Base-by-base conservation (phyloP, 2,888 invertebrate genomes). In the Leucophora obtusa region DNA sequence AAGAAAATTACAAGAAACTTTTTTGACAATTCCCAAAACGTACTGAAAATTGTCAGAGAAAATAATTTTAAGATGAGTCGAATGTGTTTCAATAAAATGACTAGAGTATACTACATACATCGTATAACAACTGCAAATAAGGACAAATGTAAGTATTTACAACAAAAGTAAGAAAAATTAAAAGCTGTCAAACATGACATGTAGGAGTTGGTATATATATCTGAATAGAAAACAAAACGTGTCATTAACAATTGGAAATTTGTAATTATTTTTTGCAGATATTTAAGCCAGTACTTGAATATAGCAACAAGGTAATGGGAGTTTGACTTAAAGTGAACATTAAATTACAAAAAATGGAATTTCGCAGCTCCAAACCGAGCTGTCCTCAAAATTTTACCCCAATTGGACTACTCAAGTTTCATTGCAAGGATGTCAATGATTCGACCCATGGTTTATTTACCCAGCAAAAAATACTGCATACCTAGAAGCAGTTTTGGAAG, bases 211-310 rank as follows among this genome's bases (percentile, higher is more conserved):
- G 4, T 28, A 7, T 7, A 28, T 21, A 50, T 56, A 21, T 54
- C 50, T 28, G 28, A 28, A 28, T 28, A 7, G 28, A 3, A 24
- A 21, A 24, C 24, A 54, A 53, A 38, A 63, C 85, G 84, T 84
- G 86, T 86, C 86, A 86, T 87, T 87, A 87, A 86, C 87, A 85
- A 85, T 86, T 86, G 85, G 85, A 87, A 87, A 87, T 87, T 87
- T 87, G 84, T 84, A 85, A 2, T 85, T 86, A 85, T 86, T 87
- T 85, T 85, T 84, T 83, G 83, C 83, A 86, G 87, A 62, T 70
- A 43, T 72, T 73, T 70, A 73, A 78, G 38, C 65, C 38, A 54
- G 35, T 21, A 3, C 28, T 28, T 28, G 1, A 28, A 28, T 28
- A 7, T 6, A 28, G n/a, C n/a, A n/a, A n/a, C n/a, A n/a, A n/a